A percentile compares a stretch with the other conserved stretches of the same genome.
phyloP scores from a whole-genome alignment of 2,797 vertebrate species.

The Rhincodon typus region DNA sequence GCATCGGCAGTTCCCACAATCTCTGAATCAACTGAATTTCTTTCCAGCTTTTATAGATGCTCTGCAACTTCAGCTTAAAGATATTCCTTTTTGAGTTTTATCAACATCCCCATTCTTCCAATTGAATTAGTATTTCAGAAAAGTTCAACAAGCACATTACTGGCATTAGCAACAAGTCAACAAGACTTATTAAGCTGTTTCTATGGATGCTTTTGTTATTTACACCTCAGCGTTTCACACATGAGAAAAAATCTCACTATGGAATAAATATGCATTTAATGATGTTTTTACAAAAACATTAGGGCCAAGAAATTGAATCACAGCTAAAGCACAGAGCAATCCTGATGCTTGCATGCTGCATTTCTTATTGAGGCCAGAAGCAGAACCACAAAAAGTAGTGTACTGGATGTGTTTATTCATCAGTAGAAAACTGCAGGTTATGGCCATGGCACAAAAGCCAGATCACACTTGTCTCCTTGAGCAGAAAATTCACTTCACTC shows the following conservation, averaged over 20 bases:
- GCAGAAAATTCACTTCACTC: background rate
- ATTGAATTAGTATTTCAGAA: background rate
- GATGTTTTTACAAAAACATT: background rate
- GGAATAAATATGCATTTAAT: background rate
- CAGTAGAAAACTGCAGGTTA: background rate
- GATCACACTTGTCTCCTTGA: no score
- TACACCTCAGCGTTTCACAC: background rate
- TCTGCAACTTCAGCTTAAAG: no score
- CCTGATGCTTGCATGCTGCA: background rate
- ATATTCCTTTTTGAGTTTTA: background rate
- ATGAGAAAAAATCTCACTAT: background rate
- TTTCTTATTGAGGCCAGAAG: no score
- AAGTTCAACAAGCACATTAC: background rate
- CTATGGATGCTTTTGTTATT: background rate
- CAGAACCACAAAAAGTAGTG: background rate
- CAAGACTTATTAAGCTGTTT: background rate
- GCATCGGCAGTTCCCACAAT: no score
- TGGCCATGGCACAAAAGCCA: background rate
- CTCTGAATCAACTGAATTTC: background rate
- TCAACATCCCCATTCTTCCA: background rate
- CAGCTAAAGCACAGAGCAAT: background rate
- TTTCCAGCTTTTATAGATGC: background rate
- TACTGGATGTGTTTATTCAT: background rate
- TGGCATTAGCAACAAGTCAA: background rate
- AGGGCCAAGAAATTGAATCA: background rate